These are phyloP conservation scores for Aplocera efformata DNA, from an alignment of 2,888 invertebrate species.

Conservation along the genomic window DNA sequence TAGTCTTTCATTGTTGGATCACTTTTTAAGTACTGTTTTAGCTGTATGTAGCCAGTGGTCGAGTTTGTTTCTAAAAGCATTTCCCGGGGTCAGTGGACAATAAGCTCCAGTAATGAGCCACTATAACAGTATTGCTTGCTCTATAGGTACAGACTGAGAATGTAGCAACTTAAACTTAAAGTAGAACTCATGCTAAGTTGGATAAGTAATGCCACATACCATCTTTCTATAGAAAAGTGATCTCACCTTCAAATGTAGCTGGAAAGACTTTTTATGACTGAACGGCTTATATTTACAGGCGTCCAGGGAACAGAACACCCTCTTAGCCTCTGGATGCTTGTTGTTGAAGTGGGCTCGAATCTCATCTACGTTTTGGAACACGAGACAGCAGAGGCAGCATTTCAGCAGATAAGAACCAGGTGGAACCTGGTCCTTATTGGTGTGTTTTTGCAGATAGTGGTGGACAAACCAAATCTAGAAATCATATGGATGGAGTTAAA, in stretches of 20 bases:
- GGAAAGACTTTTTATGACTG: conserved; percentile 66
- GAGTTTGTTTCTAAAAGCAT: no score
- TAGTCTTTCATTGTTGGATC: no score
- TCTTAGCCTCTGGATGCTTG: conserved; percentile 59
- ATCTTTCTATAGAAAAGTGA: no score
- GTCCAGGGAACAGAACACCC: conserved; percentile 63
- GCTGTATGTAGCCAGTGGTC: no score
- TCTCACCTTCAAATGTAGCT: conserved; percentile 66
- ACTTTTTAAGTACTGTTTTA: no score
- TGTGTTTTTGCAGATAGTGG: conserved; percentile 59
- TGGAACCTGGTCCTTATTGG: conserved; percentile 25
- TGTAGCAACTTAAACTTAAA: no score
- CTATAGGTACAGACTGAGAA: no score
- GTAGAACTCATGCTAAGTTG: no score
- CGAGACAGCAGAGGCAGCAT: conserved; percentile 61
- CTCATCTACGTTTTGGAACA: conserved; percentile 48
- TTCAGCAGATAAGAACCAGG: conserved; percentile 51
- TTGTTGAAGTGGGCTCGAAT: conserved; percentile 60
- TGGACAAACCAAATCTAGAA: conserved; percentile 66
- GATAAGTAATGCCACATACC: no score
- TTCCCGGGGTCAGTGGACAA: no score
- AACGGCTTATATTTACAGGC: conserved; percentile 63
- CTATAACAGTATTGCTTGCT: no score
- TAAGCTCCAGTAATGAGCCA: no score
- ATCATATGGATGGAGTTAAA: neutral